Evolutionary conservation across 2,888 invertebrate species (phyloP).

Genomic region (Drosophila nr. perissopoda): DNA sequence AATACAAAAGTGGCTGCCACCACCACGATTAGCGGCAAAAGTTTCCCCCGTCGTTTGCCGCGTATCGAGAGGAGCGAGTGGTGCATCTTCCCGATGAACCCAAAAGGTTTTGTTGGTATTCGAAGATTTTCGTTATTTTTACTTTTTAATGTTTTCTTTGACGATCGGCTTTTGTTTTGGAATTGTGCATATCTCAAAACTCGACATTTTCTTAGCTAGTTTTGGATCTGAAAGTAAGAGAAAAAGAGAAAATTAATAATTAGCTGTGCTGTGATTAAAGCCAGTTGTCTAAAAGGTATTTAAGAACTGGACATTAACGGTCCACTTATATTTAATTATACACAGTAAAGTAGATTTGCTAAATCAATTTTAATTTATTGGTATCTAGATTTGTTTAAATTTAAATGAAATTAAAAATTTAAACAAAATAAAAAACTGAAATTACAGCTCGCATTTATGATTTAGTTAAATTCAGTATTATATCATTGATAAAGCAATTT

Average conservation of each 20-base stretch:
- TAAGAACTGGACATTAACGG: not conserved
- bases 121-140: conserved; percentile 32
- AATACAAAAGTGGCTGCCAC: conserved; percentile 36
- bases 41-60: conserved; percentile 38
- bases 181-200: conserved; percentile 25
- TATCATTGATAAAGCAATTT: not conserved
- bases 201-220: conserved; percentile 46
- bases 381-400: not conserved
- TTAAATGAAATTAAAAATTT: too few species aligned
- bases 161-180: conserved; percentile 25
- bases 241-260: not conserved
- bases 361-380: not conserved
- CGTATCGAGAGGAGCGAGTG: conserved; percentile 34
- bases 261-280: not conserved
- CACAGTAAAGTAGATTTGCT: not conserved
- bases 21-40: conserved; percentile 49
- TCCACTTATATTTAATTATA: not conserved
- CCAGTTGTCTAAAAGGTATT: not conserved
- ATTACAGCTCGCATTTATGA: not conserved
- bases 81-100: conserved; percentile 60
- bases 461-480: not conserved
- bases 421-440: not conserved
- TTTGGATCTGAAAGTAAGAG: conserved; percentile 33
- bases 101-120: conserved; percentile 28
- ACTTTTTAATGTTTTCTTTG: conserved; percentile 60